Base-by-base conservation (phyloP, 2,113 vertebrate species). In the Ailurus styani region DNA sequence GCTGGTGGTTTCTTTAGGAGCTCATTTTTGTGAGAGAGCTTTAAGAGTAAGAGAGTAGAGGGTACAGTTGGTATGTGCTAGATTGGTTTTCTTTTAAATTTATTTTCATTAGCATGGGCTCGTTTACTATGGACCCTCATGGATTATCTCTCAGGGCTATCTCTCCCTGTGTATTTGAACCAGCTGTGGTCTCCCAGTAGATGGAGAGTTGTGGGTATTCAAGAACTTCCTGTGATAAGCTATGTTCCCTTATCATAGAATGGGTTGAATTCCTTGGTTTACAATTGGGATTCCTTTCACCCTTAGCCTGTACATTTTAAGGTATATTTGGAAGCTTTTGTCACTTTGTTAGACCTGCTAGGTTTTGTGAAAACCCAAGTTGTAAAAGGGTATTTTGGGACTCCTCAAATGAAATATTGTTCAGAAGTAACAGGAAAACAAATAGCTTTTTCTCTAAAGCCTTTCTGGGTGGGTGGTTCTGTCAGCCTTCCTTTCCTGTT, bases 51-150 rank as follows among this genome's bases (percentile, higher is more conserved):
- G 23, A 81, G n/a, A 88, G 60, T 23, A 55, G 29, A 83, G 31
- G 12, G 47, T 78, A 21, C 45, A 40, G 77, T 81, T 90, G 55
- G 29, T 86, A 25, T 78, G 31, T 64, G 78, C 77, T 60, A 94
- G 52, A 45, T 82, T 86, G 25, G 10, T 70, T 90, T 87, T 88
- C 70, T 93, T 88, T 90, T 50, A 25, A 87, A 97, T 89, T 95
- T 50, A 55, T 4, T 93, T 55, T 93, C 57, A 70, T 96, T 90
- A 90, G 25, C 68, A 57, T n/a, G 31, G 94, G 60, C 57, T 50
- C 23, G 34, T 86, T 91, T 88, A 18, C 21, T 29, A 18, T 70
- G 34, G 40, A 50, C 42, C 27, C 2, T 47, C 3, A 10, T 40
- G 15, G 20, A n/a, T 52, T 88, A 94, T 86, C 60, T n/a, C 10